Evolutionary conservation across 1,140 invertebrate genomes (phyloP).

Genomic region (Trinorchestia longiramus): DNA sequence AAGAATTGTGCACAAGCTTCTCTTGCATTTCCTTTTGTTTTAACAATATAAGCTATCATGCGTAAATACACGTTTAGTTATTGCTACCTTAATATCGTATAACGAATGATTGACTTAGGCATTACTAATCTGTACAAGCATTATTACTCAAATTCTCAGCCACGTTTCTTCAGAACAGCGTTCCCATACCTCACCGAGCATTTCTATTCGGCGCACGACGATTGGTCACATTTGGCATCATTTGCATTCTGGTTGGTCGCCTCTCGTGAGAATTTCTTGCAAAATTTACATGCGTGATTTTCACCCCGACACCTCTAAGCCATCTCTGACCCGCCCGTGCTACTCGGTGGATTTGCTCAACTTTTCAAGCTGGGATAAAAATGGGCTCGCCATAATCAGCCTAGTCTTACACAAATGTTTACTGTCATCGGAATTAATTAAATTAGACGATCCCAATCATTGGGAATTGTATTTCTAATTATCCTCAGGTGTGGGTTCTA

Average conservation of each 20-base stretch:
- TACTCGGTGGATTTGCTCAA: neutral
- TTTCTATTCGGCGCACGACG: neutral
- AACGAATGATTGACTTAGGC: no score
- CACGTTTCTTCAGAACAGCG: neutral
- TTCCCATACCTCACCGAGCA: neutral
- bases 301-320: constrained; percentile 41
- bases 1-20: no score
- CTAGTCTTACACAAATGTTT: neutral
- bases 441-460: neutral
- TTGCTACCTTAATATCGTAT: neutral
- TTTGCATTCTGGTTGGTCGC: constrained; percentile 17
- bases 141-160: neutral
- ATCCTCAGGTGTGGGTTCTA: no score
- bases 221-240: constrained; percentile 30
- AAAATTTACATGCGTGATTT: constrained; percentile 39
- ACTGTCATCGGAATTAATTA: neutral
- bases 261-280: neutral
- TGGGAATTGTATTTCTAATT: neutral
- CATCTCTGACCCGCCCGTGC: neutral
- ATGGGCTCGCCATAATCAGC: neutral
- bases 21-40: no score
- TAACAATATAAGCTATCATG: no score
- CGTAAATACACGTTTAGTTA: neutral
- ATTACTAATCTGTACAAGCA: neutral
- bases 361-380: neutral